phyloP scores from a whole-genome alignment of 2,888 invertebrate species.

The Drosophila prolongata region DNA sequence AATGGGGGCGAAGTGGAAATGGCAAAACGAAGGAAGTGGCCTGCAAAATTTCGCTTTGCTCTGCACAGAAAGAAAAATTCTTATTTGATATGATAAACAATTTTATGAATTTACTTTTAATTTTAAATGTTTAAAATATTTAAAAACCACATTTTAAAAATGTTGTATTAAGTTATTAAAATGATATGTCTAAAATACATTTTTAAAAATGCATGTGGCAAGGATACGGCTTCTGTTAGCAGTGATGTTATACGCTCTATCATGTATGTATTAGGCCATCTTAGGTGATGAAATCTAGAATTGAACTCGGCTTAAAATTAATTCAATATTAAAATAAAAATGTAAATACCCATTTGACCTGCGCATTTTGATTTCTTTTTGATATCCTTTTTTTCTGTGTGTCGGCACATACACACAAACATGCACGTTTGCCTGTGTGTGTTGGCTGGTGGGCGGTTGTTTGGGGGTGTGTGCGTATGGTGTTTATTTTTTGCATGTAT shows the following conservation, averaged over 20 bases:
- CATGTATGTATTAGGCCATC: too few species aligned
- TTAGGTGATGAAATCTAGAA: too few species aligned
- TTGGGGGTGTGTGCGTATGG: constrained; percentile 50
- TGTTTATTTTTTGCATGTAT: constrained; percentile 59
- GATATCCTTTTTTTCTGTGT: background rate
- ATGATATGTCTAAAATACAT: too few species aligned
- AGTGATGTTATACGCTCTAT: too few species aligned
- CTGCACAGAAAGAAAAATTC: constrained; percentile 6
- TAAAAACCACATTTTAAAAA: too few species aligned
- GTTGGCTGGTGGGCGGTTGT: constrained; percentile 41
- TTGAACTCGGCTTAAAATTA: too few species aligned
- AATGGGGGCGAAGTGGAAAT: constrained; percentile 54
- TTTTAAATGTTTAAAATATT: background rate
- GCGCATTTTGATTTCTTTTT: too few species aligned
- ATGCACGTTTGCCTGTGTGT: constrained; percentile 17
- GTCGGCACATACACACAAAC: constrained; percentile 3
- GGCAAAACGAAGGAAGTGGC: constrained; percentile 65
- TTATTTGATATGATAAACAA: background rate
- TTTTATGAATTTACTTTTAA: background rate
- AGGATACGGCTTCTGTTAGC: too few species aligned
- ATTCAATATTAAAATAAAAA: too few species aligned
- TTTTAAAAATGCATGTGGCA: too few species aligned
- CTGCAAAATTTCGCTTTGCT: constrained; percentile 70
- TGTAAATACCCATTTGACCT: too few species aligned
- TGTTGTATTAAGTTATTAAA: too few species aligned